Evolutionary conservation across 2,797 vertebrate genomes (phyloP), one percentile per base, ranked within the genome.

Genomic region (Urocyon cinereoargenteus): DNA sequence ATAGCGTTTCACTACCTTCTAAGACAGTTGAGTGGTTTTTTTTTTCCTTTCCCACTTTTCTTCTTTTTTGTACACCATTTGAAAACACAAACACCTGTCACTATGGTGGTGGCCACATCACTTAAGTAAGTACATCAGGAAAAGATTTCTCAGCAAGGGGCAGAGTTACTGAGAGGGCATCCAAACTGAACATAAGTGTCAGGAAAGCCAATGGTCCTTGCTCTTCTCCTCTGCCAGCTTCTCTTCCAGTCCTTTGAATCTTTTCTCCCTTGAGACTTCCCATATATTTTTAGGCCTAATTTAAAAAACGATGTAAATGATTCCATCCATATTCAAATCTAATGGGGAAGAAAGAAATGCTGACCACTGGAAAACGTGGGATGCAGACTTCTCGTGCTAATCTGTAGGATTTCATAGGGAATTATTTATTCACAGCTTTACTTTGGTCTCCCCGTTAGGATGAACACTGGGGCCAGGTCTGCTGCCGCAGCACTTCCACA

Each of bases 271-370:
- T 0, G 93, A 95, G 94, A 91, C 22, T 31, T 94, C 62, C 68
- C 22, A 5, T 3, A 0, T 6, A 70, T 91, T 94, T 95, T 89
- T 79, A 96, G 6, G 40, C 15, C 95, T 91, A 91, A 91, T 79
- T 96, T 97, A 97, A 94, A 77, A 94, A 95, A 93, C 2, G 28
- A 66, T 4, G 53, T 28, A 75, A 97, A 78, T n/a, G 36, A 97
- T 77, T 89, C 57, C 31, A 59, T 90, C 84, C 86, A 73, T 26
- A 36, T 59, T 91, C 72, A 86, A 91, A 90, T 75, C 61, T 62
- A 91, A n/a, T 0, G 55, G 75, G 75, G 57, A 96, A 84, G 96
- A 91, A 91, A 94, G 68, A 98, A 97, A 93, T 28, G 91, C 84
- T 93, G 91, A 97, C 85, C 85, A 19, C 6, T 88, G 89, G 82